phyloP scores from a whole-genome alignment of 2,888 invertebrate genomes.

The Ichneumon xanthorius region DNA sequence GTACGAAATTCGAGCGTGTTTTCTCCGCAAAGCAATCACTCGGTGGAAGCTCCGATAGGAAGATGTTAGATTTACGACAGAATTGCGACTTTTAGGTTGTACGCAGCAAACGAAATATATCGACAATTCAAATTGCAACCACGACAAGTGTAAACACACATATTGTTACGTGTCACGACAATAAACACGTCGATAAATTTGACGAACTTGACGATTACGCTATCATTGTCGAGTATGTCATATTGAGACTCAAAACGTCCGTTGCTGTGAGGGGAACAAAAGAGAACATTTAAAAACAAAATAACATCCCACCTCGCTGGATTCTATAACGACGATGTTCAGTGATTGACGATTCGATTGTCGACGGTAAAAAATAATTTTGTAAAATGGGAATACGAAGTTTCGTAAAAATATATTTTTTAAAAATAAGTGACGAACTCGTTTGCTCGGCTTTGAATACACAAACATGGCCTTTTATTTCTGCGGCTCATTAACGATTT shows the following conservation, averaged over 20 bases:
- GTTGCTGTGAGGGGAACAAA: constrained; percentile 63
- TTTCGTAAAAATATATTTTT: too few species aligned
- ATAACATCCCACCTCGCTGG: neutral
- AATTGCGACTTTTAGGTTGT: neutral
- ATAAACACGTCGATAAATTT: constrained; percentile 5
- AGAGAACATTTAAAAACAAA: constrained; percentile 31
- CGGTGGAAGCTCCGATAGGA: neutral
- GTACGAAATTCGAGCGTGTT: neutral
- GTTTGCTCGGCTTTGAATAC: too few species aligned
- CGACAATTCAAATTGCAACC: constrained; percentile 28
- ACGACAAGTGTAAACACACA: constrained; percentile 8
- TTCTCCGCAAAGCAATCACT: neutral
- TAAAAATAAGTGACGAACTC: too few species aligned
- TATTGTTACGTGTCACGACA: constrained; percentile 8
- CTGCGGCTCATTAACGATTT: too few species aligned
- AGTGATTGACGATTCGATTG: neutral
- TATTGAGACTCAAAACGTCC: constrained; percentile 60
- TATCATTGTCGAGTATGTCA: constrained; percentile 68
- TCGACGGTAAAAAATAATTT: neutral
- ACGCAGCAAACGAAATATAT: neutral
- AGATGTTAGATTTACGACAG: constrained; percentile 6
- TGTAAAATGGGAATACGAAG: neutral
- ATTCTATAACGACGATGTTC: neutral
- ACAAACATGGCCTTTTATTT: too few species aligned
- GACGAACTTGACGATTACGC: constrained; percentile 14